Base-by-base conservation (phyloP, 2,888 invertebrate species). In the Tuberolachnus salignus region DNA sequence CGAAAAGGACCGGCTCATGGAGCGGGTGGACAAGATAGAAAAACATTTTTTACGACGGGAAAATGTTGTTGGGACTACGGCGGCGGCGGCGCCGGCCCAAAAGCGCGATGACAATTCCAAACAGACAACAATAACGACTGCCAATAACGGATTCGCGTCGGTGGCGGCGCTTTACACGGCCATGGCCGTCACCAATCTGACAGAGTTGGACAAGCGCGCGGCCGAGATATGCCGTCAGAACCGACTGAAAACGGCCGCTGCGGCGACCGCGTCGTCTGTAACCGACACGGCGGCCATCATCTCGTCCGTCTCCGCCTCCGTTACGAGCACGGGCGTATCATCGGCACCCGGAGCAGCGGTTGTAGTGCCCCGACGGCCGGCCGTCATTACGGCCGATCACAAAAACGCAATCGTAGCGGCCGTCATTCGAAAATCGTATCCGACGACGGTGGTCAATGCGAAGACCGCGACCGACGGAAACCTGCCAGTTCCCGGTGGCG, bases 21-120 rank as follows among this genome's bases (percentile, higher is more conserved):
- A 67, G 13, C 75, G 75, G 16, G 75, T 78, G 21, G 75, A 78
- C 59, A 78, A 78, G n/a, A 78, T 78, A 10, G 67, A 78, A 49
- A 78, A 78, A 21, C 67, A 67, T 59, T 78, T 78, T 57, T 34
- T 67, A 14, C 57, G 9, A 8, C 11, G 26, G 26, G 26, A 51
- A 6, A 34, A 34, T 3, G 34, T 34, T 34, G 34, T 34, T 34
- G 3, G 3, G 34, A 34, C 34, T 34, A 6, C n/a, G 51, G 19
- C 13, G 26, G 3, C n/a, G 49, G 64, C 11, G 6, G 34, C 14
- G 19, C 4, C 21, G 4, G 14, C 34, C 14, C 10, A 34, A 26
- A 19, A 34, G 23, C 10, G n/a, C 16, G 19, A 23, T 13, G 8
- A 34, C 3, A 34, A 34, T 14, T 16, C 66, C 23, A n/a, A 44